Percentiles rank a stretch among this genome's conserved stretches.
phyloP scores from a whole-genome alignment of 92 coral and sea anemone species.

The Isaurus tuberculatus region DNA sequence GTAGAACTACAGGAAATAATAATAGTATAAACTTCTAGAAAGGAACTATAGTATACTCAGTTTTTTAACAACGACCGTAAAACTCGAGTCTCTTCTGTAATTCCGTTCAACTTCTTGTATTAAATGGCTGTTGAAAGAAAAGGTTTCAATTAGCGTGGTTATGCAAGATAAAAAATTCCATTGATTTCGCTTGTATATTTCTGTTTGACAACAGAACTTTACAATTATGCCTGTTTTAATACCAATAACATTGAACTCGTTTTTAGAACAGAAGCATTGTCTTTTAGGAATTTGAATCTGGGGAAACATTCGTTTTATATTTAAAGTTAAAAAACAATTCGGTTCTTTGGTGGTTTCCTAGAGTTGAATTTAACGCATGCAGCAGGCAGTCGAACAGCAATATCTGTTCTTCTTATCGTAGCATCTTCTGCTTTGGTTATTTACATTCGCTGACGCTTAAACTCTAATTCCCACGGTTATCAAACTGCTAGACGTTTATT shows the following conservation, averaged over 20 bases:
- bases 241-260: background rate
- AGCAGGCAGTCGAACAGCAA: constrained; percentile 1
- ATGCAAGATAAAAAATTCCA: constrained; percentile 9
- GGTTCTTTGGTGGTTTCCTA: constrained; percentile 25
- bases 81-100: background rate
- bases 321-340: constrained; percentile 34
- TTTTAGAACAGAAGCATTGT: constrained; percentile 13
- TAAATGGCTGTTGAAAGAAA: constrained; percentile 34
- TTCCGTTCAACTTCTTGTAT: background rate
- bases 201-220: background rate
- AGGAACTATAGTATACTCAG: background rate
- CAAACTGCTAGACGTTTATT: constrained; percentile 17
- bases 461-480: background rate
- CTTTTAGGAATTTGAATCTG: background rate
- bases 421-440: background rate
- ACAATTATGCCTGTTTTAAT: background rate
- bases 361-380: constrained; percentile 18
- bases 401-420: constrained; percentile 35
- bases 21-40: background rate
- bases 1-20: background rate
- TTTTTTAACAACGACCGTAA: constrained; percentile 10
- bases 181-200: background rate
- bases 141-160: constrained; percentile 19
- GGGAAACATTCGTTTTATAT: constrained; percentile 21
- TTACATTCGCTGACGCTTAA: constrained; percentile 2